Evolutionary conservation across 2,113 vertebrate genomes (phyloP).

Genomic region (Brevimyrus niger): DNA sequence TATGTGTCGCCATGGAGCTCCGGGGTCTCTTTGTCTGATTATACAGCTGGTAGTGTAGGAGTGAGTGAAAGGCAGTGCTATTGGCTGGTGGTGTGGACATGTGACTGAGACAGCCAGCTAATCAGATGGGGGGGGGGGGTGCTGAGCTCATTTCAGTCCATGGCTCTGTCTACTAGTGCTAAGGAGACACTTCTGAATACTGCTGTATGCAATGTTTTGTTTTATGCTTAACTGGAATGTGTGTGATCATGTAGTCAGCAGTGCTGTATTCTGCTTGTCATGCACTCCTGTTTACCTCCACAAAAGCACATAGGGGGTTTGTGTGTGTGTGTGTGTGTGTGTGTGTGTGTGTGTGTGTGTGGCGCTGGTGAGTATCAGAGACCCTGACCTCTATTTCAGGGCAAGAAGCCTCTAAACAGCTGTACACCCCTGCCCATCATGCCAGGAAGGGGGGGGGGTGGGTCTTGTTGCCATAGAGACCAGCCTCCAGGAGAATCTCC

Average conservation of each 20-base stretch:
- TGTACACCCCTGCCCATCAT: constrained; percentile 11
- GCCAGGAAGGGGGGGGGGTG: constrained; percentile 26
- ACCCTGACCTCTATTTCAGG: constrained; percentile 30
- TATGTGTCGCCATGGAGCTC: not conserved
- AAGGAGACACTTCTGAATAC: not conserved
- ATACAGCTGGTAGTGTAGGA: not conserved
- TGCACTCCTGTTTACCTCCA: not conserved
- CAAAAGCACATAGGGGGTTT: not conserved
- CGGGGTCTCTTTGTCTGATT: not conserved
- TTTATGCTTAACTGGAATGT: not conserved
- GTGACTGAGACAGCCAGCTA: not conserved
- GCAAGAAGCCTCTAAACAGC: constrained; percentile 32
- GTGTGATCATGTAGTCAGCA: not conserved
- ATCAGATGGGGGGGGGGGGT: not conserved
- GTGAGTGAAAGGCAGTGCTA: not conserved
- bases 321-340: constrained; percentile 13
- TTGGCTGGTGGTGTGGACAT: not conserved
- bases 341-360: constrained; percentile 10
- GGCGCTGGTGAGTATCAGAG: constrained; percentile 13
- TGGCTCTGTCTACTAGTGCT: not conserved
- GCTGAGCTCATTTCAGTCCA: not conserved
- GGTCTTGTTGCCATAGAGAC: constrained; percentile 49
- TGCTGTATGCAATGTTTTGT: not conserved
- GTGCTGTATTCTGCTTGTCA: not conserved
- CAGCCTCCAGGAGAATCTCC: constrained; percentile 24